phyloP scores from a whole-genome alignment of 2,888 invertebrate species.

The Campaea margaritaria region DNA sequence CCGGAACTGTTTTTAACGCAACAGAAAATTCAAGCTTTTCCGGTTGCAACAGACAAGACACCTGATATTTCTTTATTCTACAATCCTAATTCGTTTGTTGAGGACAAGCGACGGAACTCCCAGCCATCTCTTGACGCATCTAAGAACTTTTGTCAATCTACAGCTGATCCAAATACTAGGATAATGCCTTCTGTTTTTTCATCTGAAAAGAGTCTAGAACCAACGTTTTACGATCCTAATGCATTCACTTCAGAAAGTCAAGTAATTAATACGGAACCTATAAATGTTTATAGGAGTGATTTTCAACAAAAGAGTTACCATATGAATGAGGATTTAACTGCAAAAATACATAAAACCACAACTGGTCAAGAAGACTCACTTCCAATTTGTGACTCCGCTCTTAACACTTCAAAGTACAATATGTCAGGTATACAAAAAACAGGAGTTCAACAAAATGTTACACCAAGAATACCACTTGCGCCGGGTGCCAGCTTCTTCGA shows the following conservation, averaged over 20 bases:
- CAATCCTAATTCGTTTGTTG: slow-evolving; percentile 13
- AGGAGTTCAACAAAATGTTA: slow-evolving; percentile 6
- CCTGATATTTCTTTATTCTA: slow-evolving; percentile 4
- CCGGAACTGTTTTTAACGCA: neutral
- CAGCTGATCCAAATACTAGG: neutral
- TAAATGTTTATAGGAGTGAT: neutral
- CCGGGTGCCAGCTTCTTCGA: slow-evolving; percentile 38
- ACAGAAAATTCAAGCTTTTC: neutral
- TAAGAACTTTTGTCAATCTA: slow-evolving; percentile 4
- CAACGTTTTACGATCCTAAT: slow-evolving; percentile 17
- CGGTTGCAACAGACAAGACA: neutral
- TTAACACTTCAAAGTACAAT: slow-evolving; percentile 25
- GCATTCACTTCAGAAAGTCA: slow-evolving; percentile 5
- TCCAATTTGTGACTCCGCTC: slow-evolving; percentile 10
- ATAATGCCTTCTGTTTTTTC: neutral
- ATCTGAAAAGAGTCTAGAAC: slow-evolving; percentile 2
- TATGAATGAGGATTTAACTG: neutral
- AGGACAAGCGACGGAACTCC: slow-evolving; percentile 12
- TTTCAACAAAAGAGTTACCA: slow-evolving; percentile 1
- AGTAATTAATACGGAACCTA: neutral
- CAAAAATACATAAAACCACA: neutral
- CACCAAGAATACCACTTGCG: slow-evolving; percentile 21
- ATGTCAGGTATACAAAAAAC: slow-evolving; percentile 18
- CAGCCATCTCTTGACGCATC: slow-evolving; percentile 3
- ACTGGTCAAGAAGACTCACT: neutral